Base-by-base conservation (phyloP, 1,140 invertebrate genomes). In the Parasteatoda tepidariorum region DNA sequence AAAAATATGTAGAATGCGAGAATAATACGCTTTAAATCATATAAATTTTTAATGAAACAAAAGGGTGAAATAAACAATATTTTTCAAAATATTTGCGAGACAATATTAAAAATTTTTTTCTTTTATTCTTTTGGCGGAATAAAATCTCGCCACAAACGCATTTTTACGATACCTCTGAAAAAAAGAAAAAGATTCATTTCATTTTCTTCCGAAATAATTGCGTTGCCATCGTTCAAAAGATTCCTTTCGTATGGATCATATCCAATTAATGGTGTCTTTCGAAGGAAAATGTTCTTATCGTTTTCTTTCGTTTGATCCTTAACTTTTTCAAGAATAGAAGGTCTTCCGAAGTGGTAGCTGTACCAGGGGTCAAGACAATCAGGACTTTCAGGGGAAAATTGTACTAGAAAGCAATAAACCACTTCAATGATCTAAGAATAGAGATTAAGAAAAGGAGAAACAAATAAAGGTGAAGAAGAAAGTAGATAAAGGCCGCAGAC, bases 401-500 rank as follows among this genome's bases (percentile, higher is more conserved):
- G 38, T 24, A 24, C 33, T 24, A 38, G 66, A 68, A 48, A 38
- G 66, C 66, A 68, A 68, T 68, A 68, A 68, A 68, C 66, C 66
- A 68, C 66, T 68, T 68, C 66, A 68, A 33, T 68, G 66, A 38
- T 68, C 66, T 41, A 68, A 68, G 66, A 68, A 68, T 26, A 38
- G 34, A 68, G 64, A 67, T 41, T 41, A 68, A 68, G 66, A 38
- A 24, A 38, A 68, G 26, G 38, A 68, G 66, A 68, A 68, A 68
- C 66, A 68, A 68, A 38, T 22, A 68, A 68, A 68, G 66, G 18
- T 24, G 22, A 33, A n/a, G 22, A 15, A 38, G n/a, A 22, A 38
- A 41, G 66, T 22, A 68, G 48, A 68, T 68, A 38, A 68, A 68
- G 66, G 66, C 2, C 26, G 62, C 33, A 38, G 66, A 48, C 66